phyloP scores from a whole-genome alignment of 2,888 invertebrate species.

The Xanthorhoe designata region DNA sequence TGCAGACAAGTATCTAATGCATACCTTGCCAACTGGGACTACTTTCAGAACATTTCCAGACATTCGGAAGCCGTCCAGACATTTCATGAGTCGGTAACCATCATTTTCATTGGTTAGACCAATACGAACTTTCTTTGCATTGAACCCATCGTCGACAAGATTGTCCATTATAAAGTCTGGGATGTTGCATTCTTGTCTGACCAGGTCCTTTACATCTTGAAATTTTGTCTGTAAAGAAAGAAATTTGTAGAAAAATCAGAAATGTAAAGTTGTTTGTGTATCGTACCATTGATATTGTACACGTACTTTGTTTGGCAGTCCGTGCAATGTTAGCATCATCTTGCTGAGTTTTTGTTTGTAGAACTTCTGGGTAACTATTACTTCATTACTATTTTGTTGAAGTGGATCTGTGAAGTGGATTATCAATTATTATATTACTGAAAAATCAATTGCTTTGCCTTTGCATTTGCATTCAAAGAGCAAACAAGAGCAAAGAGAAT shows the following conservation, averaged over 20 bases:
- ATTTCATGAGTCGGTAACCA: conserved; percentile 65
- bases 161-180: conserved; percentile 72
- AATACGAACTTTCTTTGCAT: conserved; percentile 69
- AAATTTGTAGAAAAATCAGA: neutral
- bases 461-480: no score
- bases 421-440: no score
- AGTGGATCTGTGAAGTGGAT: neutral
- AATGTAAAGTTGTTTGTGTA: neutral
- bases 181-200: conserved; percentile 69
- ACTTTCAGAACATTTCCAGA: conserved; percentile 60
- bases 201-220: conserved; percentile 66
- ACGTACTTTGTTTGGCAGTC: conserved; percentile 67
- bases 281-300: neutral
- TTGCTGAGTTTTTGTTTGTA: conserved; percentile 45
- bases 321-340: conserved; percentile 77
- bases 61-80: conserved; percentile 66
- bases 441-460: neutral
- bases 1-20: neutral
- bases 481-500: no score
- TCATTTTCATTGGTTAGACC: conserved; percentile 68
- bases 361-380: neutral
- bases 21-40: conserved; percentile 63
- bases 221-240: conserved; percentile 65
- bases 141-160: conserved; percentile 58
- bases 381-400: conserved; percentile 2